These are phyloP conservation scores for Bubo bubo DNA, from an alignment of 2,113 vertebrate species.

Conservation along the genomic window DNA sequence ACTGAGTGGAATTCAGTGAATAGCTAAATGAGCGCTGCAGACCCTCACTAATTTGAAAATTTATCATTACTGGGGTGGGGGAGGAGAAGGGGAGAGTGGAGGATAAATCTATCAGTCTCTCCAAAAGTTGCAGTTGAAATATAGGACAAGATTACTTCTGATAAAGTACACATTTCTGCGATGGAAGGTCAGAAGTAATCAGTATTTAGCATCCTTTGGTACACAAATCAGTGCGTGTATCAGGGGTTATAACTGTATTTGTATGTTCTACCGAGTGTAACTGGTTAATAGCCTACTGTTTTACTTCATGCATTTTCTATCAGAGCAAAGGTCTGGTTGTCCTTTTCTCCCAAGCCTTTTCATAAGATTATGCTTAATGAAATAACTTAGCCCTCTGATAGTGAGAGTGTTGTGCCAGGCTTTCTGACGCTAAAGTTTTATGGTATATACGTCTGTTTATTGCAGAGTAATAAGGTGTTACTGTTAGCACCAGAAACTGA, in stretches of 20 bases:
- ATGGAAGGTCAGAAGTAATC: not conserved
- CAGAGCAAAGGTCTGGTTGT: not conserved
- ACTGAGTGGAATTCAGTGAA: not conserved
- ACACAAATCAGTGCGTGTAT: rapidly evolving
- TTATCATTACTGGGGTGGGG: not conserved
- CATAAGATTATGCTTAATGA: not conserved
- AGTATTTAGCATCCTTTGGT: not conserved
- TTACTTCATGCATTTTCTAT: not conserved
- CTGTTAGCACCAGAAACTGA: not conserved
- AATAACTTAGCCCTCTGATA: not conserved
- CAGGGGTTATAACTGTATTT: not conserved
- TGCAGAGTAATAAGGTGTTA: not conserved
- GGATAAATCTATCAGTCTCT: not conserved
- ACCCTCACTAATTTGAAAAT: not conserved
- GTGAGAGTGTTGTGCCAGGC: rapidly evolving
- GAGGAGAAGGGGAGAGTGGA: not conserved
- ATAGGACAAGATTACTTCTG: not conserved
- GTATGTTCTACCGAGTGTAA: not conserved
- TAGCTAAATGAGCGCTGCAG: not conserved
- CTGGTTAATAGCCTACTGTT: not conserved
- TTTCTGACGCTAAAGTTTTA: not conserved
- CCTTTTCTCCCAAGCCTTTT: not conserved
- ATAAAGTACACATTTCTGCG: not conserved
- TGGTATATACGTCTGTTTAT: not conserved
- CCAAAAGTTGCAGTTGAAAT: not conserved